These are phyloP conservation scores for Colletes latitarsis DNA, from an alignment of 1,140 invertebrate genomes.

Conservation along the genomic window DNA sequence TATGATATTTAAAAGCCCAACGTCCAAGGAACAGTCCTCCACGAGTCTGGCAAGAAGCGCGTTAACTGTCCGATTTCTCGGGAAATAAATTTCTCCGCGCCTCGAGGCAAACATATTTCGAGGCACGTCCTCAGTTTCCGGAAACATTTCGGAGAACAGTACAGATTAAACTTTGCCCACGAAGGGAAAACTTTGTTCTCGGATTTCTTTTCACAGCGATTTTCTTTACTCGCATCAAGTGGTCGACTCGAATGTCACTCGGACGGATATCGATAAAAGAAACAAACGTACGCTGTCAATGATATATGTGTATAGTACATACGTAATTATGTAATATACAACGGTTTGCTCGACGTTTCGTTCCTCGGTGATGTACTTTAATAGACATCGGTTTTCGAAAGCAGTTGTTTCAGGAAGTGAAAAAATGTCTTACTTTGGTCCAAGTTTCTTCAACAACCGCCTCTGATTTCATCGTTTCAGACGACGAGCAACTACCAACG, in stretches of 20 bases:
- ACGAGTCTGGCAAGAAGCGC: neutral
- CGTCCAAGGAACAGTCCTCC: no score
- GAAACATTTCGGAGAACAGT: neutral
- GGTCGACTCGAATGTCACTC: neutral
- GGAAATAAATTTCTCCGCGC: slow-evolving; percentile 36
- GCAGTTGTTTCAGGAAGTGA: neutral
- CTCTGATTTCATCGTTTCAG: slow-evolving; percentile 16
- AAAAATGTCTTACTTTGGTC: neutral
- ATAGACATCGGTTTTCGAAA: slow-evolving; percentile 59
- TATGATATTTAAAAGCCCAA: no score
- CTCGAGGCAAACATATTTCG: slow-evolving; percentile 4
- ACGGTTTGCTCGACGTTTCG: slow-evolving; percentile 13
- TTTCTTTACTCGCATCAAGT: neutral
- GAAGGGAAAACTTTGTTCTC: slow-evolving; percentile 24
- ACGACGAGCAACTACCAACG: slow-evolving; percentile 11
- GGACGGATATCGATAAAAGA: slow-evolving; percentile 7
- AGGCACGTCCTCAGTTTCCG: neutral
- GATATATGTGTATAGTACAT: neutral
- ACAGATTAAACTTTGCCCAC: slow-evolving; percentile 28
- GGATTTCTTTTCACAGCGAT: slow-evolving; percentile 15
- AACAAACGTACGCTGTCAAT: neutral
- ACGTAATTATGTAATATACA: neutral
- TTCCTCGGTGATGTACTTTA: slow-evolving; percentile 52
- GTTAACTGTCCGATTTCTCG: slow-evolving; percentile 4
- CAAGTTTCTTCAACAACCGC: neutral